Percentiles rank a stretch among this genome's conserved stretches.
Conservation (phyloP, 2,888 invertebrate species). For the Trichopoda pennipes region DNA sequence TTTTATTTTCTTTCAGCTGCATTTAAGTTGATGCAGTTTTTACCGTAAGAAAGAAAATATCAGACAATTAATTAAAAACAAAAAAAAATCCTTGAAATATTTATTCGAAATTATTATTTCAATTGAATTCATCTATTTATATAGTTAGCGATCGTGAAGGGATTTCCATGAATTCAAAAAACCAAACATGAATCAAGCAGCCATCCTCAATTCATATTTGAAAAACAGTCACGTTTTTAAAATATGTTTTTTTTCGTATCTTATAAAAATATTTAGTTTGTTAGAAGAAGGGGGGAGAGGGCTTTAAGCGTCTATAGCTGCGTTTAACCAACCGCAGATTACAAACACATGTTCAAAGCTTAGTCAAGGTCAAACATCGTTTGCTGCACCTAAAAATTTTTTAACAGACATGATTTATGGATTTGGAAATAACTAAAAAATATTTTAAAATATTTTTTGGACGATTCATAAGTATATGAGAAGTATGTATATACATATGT, state of each 20-base stretch:
- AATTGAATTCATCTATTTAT: neutral
- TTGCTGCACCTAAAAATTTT: constrained; percentile 13
- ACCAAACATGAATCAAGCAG: no score
- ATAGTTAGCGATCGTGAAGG: neutral
- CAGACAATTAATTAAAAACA: neutral
- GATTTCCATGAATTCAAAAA: constrained; percentile 32
- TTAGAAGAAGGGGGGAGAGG: no score
- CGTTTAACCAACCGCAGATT: constrained; percentile 28
- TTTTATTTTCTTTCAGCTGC: neutral
- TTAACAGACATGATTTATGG: neutral
- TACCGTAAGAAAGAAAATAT: neutral
- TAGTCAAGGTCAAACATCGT: constrained; percentile 43
- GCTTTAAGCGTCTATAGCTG: neutral
- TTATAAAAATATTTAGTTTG: neutral
- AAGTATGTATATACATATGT: no score
- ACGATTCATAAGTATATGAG: no score
- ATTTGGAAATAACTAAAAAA: neutral
- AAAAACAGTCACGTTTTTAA: constrained; percentile 41
- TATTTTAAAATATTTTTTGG: neutral
- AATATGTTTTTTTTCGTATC: neutral
- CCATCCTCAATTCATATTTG: constrained; percentile 26
- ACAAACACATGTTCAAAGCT: constrained; percentile 11
- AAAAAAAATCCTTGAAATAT: neutral
- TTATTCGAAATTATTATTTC: constrained; percentile 1
- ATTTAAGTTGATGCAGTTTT: neutral